Evolutionary conservation across 2,797 vertebrate species (phyloP).

Genomic region (Denticeps clupeoides): DNA sequence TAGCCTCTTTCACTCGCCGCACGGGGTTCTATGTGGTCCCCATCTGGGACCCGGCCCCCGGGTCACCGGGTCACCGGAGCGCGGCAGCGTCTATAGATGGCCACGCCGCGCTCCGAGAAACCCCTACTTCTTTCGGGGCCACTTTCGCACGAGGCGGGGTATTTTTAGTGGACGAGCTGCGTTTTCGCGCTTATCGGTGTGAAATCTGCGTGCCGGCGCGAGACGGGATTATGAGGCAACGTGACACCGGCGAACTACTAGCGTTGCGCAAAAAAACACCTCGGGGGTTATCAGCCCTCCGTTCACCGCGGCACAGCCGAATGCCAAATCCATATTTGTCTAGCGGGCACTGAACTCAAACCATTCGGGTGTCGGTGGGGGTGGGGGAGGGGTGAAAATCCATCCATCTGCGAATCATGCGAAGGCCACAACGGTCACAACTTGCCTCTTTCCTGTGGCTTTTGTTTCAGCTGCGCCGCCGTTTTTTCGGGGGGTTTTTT

Average conservation of each 20-base stretch:
- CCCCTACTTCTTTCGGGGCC: no score
- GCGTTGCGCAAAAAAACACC: slow-evolving; percentile 5
- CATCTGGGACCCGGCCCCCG: no score
- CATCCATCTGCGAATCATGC: neutral
- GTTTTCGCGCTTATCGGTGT: neutral
- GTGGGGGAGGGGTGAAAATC: neutral
- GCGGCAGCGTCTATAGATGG: no score
- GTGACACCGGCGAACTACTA: neutral
- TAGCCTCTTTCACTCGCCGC: no score
- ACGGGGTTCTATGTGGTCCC: no score
- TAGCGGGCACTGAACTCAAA: slow-evolving; percentile 23
- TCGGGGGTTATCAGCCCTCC: slow-evolving; percentile 6
- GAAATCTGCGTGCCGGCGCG: neutral
- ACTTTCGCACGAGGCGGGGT: no score
- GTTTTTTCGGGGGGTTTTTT: no score
- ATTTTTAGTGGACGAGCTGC: no score
- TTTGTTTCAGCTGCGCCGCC: no score
- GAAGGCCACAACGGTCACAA: neutral
- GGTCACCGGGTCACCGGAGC: no score
- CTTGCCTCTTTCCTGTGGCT: no score
- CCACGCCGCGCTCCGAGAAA: no score
- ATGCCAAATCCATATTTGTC: slow-evolving; percentile 32
- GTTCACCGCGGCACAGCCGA: slow-evolving; percentile 22
- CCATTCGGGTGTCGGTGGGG: slow-evolving; percentile 32
- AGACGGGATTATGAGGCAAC: neutral